Evolutionary conservation across 2,113 vertebrate species (phyloP).

Genomic region (Anser brachyrhynchus): DNA sequence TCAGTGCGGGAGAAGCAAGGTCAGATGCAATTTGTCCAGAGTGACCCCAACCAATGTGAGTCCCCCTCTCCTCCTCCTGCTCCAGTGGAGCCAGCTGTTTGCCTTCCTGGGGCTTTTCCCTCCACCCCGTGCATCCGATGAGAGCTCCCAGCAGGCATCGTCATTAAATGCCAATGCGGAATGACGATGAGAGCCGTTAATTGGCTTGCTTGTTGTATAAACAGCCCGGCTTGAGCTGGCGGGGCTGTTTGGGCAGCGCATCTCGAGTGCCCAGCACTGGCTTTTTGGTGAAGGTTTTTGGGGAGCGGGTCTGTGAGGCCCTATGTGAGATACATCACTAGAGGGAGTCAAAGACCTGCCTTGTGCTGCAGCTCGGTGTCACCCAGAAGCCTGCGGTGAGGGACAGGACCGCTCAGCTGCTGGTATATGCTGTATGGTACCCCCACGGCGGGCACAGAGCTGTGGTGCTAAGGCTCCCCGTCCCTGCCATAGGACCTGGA

Average conservation of each 20-base stretch:
- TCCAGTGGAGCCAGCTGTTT: neutral
- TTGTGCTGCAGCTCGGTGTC: neutral
- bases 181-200: neutral
- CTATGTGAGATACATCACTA: neutral
- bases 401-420: neutral
- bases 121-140: neutral
- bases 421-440: neutral
- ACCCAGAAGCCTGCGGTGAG: neutral
- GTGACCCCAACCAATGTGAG: neutral
- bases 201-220: constrained; percentile 24
- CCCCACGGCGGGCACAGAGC: neutral
- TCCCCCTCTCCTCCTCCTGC: neutral
- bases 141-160: constrained; percentile 10
- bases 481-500: neutral
- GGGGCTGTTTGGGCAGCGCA: neutral
- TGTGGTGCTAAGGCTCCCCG: neutral
- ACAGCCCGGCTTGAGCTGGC: neutral
- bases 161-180: neutral
- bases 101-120: neutral
- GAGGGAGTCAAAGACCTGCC: neutral
- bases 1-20: neutral
- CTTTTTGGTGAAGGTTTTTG: neutral
- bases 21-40: neutral
- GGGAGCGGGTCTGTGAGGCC: neutral
- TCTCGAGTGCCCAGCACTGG: neutral